These are phyloP conservation scores for Sycophaga agraensis DNA, from an alignment of 1,140 invertebrate genomes.

Conservation along the genomic window DNA sequence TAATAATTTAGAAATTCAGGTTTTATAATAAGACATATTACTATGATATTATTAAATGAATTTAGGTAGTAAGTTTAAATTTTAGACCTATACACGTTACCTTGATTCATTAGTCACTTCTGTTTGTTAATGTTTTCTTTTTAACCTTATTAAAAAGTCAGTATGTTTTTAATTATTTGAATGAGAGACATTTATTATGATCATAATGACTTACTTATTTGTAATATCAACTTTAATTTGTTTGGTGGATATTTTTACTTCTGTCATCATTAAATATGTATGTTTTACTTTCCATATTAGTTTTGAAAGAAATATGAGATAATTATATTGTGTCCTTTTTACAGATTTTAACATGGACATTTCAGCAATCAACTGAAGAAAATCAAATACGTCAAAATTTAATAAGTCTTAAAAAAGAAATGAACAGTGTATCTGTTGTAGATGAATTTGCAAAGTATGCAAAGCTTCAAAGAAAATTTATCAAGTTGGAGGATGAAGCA, in stretches of 20 bases:
- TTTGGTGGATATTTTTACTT: slow-evolving; percentile 5
- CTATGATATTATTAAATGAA: too few species aligned
- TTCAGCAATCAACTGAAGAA: slow-evolving; percentile 35
- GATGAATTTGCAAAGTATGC: slow-evolving; percentile 66
- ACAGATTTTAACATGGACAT: slow-evolving; percentile 29
- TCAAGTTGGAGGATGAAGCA: slow-evolving; percentile 52
- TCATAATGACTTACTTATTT: slow-evolving; percentile 8
- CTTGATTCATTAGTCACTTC: too few species aligned
- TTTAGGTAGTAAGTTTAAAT: too few species aligned
- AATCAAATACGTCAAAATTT: slow-evolving; percentile 41
- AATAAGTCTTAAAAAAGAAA: slow-evolving; percentile 53
- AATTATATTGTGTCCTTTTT: neutral
- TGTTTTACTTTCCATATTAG: neutral
- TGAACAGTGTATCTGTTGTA: slow-evolving; percentile 56
- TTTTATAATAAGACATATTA: too few species aligned
- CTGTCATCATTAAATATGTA: slow-evolving; percentile 10
- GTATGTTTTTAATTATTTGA: too few species aligned
- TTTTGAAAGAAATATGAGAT: too few species aligned
- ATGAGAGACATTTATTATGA: too few species aligned
- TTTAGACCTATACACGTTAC: too few species aligned
- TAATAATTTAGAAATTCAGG: too few species aligned
- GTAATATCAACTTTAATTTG: slow-evolving; percentile 1
- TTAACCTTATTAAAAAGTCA: too few species aligned
- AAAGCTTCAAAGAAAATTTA: slow-evolving; percentile 59
- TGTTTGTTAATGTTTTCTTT: too few species aligned